These are phyloP conservation scores for Chlamydotis undulata DNA, from an alignment of 2,113 vertebrate genomes.

Conservation along the genomic window DNA sequence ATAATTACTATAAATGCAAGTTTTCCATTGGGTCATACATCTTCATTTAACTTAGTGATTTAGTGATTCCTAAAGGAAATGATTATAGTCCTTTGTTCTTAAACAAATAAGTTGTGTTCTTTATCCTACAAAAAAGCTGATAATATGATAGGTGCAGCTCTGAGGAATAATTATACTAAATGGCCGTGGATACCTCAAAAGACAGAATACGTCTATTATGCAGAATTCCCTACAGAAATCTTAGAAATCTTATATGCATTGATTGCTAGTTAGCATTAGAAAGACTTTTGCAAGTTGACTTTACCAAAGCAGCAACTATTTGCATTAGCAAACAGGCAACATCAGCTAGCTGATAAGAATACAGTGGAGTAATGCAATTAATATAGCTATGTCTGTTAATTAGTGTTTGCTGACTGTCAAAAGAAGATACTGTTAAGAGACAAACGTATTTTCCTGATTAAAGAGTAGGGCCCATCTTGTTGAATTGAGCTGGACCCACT, in stretches of 20 bases:
- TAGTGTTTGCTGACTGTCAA: constrained; percentile 81
- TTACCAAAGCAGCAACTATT: constrained; percentile 74
- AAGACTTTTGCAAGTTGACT: constrained; percentile 75
- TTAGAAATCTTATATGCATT: constrained; percentile 78
- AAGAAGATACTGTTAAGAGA: constrained; percentile 75
- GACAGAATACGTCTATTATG: constrained; percentile 76
- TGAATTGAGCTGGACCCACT: constrained; percentile 74
- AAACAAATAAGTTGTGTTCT: constrained; percentile 77
- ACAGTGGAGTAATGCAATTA: constrained; percentile 77
- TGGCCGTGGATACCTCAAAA: constrained; percentile 75
- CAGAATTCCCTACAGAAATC: constrained; percentile 82
- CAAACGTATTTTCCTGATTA: constrained; percentile 80
- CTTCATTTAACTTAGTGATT: constrained; percentile 65
- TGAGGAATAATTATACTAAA: constrained; percentile 80
- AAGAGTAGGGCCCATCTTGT: constrained; percentile 74
- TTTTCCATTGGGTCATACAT: constrained; percentile 63
- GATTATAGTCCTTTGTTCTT: constrained; percentile 74
- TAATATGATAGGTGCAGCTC: constrained; percentile 76
- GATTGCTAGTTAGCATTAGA: constrained; percentile 81
- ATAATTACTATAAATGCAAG: constrained; percentile 65
- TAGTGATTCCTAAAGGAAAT: constrained; percentile 75
- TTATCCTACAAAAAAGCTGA: constrained; percentile 70
- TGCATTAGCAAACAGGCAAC: constrained; percentile 75
- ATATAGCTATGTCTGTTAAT: constrained; percentile 84
- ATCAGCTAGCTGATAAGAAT: constrained; percentile 78